phyloP scores from a whole-genome alignment of 2,113 vertebrate species.

The Crotophaga sulcirostris region DNA sequence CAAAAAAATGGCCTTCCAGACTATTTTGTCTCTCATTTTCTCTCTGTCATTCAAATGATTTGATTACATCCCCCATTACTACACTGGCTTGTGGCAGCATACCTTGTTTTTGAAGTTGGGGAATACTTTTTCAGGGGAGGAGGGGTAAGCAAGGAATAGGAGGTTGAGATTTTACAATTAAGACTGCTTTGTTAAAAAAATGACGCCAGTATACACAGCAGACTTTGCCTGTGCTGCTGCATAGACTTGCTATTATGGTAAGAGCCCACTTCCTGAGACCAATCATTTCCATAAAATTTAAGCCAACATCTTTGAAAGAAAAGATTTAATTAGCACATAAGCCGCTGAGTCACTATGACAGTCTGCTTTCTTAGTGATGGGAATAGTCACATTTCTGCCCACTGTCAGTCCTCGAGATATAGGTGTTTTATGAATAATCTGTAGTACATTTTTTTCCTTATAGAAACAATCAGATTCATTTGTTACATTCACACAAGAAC shows the following conservation, averaged over 20 bases:
- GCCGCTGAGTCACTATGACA: conserved; percentile 47
- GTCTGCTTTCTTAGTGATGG: conserved; percentile 45
- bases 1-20: not conserved
- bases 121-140: not conserved
- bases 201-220: not conserved
- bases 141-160: not conserved
- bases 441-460: not conserved
- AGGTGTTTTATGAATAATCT: conserved; percentile 36
- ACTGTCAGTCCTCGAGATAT: conserved; percentile 29
- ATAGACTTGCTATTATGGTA: not conserved
- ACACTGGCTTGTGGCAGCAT: not conserved
- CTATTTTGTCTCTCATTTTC: not conserved
- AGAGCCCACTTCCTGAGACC: conserved; percentile 45
- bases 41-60: not conserved
- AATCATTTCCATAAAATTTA: conserved; percentile 44
- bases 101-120: not conserved
- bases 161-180: not conserved
- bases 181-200: not conserved
- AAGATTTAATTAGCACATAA: conserved; percentile 72
- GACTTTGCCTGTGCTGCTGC: not conserved
- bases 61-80: not conserved
- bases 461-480: conserved; percentile 42
- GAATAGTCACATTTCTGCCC: conserved; percentile 29
- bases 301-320: conserved; percentile 37
- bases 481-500: conserved; percentile 18